Evolutionary conservation across 2,113 vertebrate species (phyloP).

Genomic region (Eudorcas thomsonii): DNA sequence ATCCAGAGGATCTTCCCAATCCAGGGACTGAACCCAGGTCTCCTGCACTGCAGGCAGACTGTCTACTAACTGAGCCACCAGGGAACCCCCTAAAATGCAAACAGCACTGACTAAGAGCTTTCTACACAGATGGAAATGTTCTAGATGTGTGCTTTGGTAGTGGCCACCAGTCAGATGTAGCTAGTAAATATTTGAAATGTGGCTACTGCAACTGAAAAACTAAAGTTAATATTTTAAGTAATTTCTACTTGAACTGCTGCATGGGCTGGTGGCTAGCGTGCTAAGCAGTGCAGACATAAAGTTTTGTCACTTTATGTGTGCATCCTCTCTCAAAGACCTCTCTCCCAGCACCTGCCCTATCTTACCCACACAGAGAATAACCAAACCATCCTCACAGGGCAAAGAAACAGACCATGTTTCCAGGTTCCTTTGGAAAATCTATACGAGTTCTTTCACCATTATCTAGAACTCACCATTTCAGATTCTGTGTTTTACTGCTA

Average conservation of each 20-base stretch:
- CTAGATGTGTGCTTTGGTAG: not conserved
- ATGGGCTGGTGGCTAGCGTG: not conserved
- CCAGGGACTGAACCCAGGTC: not conserved
- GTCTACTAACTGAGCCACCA: not conserved
- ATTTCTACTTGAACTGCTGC: not conserved
- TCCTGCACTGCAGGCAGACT: not conserved
- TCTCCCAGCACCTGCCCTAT: not conserved
- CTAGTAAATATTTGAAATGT: not conserved
- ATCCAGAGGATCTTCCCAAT: not conserved
- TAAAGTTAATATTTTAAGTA: not conserved
- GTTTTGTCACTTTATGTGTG: not conserved
- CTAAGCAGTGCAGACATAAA: not conserved
- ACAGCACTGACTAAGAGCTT: not conserved
- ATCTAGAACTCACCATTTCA: not conserved
- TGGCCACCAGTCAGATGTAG: not conserved
- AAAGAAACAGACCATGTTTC: not conserved
- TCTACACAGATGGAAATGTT: not conserved
- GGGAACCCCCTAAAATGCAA: not conserved
- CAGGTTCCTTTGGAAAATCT: not conserved
- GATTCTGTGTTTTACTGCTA: not conserved
- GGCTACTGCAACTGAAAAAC: not conserved
- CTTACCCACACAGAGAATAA: not conserved
- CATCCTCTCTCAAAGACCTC: too few relatives aligned
- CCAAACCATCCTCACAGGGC: not conserved
- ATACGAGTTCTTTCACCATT: not conserved